These are phyloP conservation scores for Sebastes aleutianus DNA, from an alignment of 2,797 vertebrate species.

Conservation along the genomic window DNA sequence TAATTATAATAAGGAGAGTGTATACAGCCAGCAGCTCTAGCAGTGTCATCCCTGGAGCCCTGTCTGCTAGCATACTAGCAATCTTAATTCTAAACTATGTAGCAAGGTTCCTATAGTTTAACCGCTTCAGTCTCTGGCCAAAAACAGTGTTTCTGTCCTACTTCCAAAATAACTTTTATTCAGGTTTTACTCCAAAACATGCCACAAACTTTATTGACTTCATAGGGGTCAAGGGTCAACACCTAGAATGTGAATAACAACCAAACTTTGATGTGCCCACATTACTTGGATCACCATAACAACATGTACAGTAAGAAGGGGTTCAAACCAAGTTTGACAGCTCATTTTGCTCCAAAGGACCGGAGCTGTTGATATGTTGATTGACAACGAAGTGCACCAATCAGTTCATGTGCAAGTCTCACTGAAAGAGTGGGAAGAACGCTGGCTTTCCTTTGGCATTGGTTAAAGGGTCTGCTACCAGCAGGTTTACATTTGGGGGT, in stretches of 20 bases:
- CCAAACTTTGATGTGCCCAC: not conserved
- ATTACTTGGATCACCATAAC: not conserved
- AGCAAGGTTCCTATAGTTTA: not conserved
- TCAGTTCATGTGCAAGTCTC: too few relatives aligned
- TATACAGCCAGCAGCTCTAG: not conserved
- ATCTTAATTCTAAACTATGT: not conserved
- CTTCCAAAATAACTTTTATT: not conserved
- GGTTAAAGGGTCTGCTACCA: too few relatives aligned
- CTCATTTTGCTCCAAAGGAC: too few relatives aligned
- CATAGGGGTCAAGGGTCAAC: not conserved
- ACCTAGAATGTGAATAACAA: not conserved
- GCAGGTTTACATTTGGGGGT: too few relatives aligned
- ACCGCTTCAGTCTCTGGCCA: not conserved
- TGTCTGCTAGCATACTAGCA: too few relatives aligned
- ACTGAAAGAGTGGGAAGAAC: too few relatives aligned
- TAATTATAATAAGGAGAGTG: not conserved
- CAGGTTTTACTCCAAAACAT: not conserved
- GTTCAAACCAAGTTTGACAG: too few relatives aligned
- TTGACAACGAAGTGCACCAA: too few relatives aligned
- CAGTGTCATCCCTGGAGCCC: not conserved
- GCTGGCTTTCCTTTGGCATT: too few relatives aligned
- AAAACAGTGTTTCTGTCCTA: not conserved
- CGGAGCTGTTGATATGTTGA: too few relatives aligned
- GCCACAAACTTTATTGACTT: not conserved
- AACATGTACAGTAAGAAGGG: too few relatives aligned